These are phyloP conservation scores for Scopus umbretta DNA, from an alignment of 2,113 vertebrate species.

Conservation along the genomic window DNA sequence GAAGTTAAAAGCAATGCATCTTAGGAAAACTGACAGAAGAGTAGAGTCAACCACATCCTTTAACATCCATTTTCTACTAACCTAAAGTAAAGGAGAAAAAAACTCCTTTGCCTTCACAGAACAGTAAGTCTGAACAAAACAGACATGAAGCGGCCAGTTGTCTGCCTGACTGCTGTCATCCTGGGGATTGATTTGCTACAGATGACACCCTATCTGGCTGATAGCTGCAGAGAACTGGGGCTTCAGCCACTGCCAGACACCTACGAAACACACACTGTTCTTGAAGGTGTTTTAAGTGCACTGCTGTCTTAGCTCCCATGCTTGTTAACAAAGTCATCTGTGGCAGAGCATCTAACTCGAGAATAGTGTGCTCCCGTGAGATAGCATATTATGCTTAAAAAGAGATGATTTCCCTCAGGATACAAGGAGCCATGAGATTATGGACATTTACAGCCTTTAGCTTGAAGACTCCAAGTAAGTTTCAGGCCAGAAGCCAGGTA, in stretches of 20 bases:
- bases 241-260: background rate
- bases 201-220: background rate
- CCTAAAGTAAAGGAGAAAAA: background rate
- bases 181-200: background rate
- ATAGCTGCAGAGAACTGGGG: background rate
- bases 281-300: background rate
- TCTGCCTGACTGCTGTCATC: background rate
- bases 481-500: background rate
- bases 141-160: background rate
- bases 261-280: rapidly evolving
- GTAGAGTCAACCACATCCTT: background rate
- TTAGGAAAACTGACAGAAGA: background rate
- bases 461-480: background rate
- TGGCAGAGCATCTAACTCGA: background rate
- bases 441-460: background rate
- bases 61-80: background rate
- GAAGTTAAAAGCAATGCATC: background rate
- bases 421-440: background rate
- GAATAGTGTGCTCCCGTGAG: background rate
- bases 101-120: background rate
- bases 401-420: background rate
- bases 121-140: background rate
- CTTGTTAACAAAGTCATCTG: background rate
- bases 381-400: background rate
- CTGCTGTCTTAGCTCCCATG: background rate